Evolutionary conservation across 1,140 invertebrate species (phyloP).

Genomic region (Eciton burchellii): DNA sequence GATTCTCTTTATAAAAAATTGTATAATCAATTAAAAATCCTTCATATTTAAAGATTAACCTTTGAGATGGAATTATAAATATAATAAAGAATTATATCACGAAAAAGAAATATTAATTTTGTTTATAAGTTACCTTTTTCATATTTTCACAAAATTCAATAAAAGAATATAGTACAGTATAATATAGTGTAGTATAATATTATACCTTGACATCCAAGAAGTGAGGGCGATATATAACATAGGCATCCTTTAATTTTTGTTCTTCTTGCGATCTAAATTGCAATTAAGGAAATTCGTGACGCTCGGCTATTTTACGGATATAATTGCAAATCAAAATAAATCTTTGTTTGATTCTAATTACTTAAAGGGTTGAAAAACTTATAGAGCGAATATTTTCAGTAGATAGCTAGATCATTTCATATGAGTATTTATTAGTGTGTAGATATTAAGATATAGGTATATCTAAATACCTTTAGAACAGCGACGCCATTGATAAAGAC

Average conservation of each 20-base stretch:
- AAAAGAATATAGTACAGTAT: too few relatives aligned
- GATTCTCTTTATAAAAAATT: neutral
- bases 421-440: neutral
- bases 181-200: too few relatives aligned
- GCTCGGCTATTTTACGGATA: neutral
- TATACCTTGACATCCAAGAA: conserved; percentile 89
- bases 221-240: conserved; percentile 88
- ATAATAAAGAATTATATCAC: too few relatives aligned
- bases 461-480: conserved; percentile 39
- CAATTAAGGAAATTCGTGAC: conserved; percentile 61
- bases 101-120: neutral
- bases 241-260: conserved; percentile 86
- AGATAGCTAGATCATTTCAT: conserved; percentile 3
- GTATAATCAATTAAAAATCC: neutral
- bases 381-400: neutral
- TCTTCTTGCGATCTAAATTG: conserved; percentile 63
- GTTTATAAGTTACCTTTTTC: too few relatives aligned
- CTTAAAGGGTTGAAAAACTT: conserved; percentile 28
- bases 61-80: neutral
- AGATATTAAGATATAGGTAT: conserved; percentile 36
- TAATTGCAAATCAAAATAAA: neutral
- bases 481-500: conserved; percentile 1
- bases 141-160: too few relatives aligned
- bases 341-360: neutral
- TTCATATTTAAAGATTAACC: neutral